phyloP scores from a whole-genome alignment of 2,797 vertebrate species.

The Enteromius paludinosus region DNA sequence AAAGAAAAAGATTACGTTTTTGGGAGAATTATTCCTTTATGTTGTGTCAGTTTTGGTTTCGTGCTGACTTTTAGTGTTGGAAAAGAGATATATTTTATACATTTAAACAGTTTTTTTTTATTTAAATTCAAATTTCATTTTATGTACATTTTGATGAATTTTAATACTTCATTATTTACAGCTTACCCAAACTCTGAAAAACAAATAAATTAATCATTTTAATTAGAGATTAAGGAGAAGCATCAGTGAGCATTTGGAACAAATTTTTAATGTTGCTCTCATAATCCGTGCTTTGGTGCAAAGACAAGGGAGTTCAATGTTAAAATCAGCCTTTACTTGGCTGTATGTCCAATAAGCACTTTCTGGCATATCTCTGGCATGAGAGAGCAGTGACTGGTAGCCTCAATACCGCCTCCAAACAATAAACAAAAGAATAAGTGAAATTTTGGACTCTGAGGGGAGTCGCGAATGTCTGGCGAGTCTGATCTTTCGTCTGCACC shows the following conservation, averaged over 20 bases:
- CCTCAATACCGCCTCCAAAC: slow-evolving; percentile 57
- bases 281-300: not conserved
- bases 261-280: not conserved
- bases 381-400: slow-evolving; percentile 52
- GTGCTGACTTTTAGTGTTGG: not conserved
- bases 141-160: not conserved
- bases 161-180: not conserved
- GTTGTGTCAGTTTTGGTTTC: not conserved
- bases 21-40: not conserved
- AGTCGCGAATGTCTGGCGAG: slow-evolving; percentile 58
- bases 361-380: slow-evolving; percentile 43
- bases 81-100: not conserved
- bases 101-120: not conserved
- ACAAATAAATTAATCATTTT: not conserved
- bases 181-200: not conserved
- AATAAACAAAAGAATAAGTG: slow-evolving; percentile 69
- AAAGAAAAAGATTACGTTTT: not conserved
- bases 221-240: not conserved
- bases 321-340: slow-evolving; percentile 34
- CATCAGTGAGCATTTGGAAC: not conserved
- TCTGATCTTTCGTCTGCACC: slow-evolving; percentile 46
- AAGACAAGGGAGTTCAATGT: slow-evolving; percentile 17
- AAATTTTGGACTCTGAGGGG: slow-evolving; percentile 70
- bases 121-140: not conserved
- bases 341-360: slow-evolving; percentile 26